Percentiles rank a stretch among this genome's conserved stretches.
Evolutionary conservation across 2,797 vertebrate species (phyloP).

Genomic region (Avahi laniger): DNA sequence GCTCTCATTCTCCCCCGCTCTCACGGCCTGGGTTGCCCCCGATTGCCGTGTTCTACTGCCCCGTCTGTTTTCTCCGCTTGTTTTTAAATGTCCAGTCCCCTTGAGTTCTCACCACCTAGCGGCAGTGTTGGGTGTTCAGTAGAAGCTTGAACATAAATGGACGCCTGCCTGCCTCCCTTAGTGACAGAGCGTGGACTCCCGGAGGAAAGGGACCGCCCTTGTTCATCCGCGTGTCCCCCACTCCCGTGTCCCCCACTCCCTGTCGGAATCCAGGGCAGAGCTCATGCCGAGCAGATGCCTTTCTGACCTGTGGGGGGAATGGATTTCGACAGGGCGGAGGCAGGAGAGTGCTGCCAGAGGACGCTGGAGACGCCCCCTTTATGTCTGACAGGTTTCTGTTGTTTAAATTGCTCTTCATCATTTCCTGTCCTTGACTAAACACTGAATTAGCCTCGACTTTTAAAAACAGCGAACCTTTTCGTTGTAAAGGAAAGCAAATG

Average conservation of each 20-base stretch:
- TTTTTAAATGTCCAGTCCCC: neutral
- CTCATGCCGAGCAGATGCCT: neutral
- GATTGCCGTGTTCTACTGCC: too few species aligned
- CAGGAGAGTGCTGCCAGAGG: accelerated
- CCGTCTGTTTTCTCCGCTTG: neutral
- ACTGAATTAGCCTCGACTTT: neutral
- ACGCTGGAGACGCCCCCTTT: neutral
- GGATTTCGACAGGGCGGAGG: accelerated
- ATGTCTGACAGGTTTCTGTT: neutral
- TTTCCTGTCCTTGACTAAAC: neutral
- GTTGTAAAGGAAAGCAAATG: neutral
- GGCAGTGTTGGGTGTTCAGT: accelerated
- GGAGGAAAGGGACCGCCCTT: neutral
- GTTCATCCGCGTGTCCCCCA: neutral
- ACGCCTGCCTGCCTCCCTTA: accelerated
- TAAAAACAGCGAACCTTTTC: neutral
- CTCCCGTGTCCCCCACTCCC: neutral
- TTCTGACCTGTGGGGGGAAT: accelerated
- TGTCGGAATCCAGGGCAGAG: neutral
- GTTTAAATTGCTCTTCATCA: neutral
- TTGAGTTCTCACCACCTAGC: neutral
- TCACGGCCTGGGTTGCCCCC: neutral
- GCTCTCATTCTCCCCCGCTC: accelerated
- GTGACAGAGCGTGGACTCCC: accelerated
- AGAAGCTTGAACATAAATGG: neutral